Evolutionary conservation across 2,888 invertebrate genomes (phyloP), one percentile per base, ranked within the genome.

Genomic region (Diachrysia chrysitis): DNA sequence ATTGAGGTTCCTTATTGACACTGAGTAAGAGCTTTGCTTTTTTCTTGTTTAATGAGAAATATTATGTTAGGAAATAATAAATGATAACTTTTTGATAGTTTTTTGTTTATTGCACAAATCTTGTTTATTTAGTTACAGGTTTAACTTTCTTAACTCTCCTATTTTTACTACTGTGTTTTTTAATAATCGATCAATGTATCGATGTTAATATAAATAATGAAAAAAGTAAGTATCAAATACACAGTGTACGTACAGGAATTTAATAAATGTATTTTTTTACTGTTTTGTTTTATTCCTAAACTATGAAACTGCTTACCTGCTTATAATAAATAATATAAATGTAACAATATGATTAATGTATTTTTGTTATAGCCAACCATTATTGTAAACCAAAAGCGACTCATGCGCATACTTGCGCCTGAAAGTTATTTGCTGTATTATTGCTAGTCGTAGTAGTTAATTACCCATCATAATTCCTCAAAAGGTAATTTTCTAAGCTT

Each of bases 181-280:
- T 46, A 46, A 46, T 17, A 4, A 25, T 46, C 17, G 46, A 46
- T 46, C n/a, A 17, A 17, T 6, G 1, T 19, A 4, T 48, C 48
- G 19, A 48, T 12, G 10, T 21, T 48, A 14, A 42, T n/a, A 12
- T 51, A 17, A 48, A 48, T 7, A 9, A 55, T 23, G 76, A 64
- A 63, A 19, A 10, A 9, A 55, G 32, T 74, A 64, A 63, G 55
- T 37, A 19, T 63, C 14, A 67, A 59, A 58, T 35, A 56, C 46
- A 73, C 48, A 48, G 53, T 69, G 62, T 71, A 69, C 21, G 62
- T 71, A 69, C 21, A 71, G 61, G 65, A 65, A 71, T 68, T 63
- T 68, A 77, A 77, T 77, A 77, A 79, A 79, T 63, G 63, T 61
- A 63, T 79, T 67, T 56, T 72, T 66, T 17, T n/a, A 63, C 56